Base-by-base conservation (phyloP, 2,888 invertebrate genomes). In the Sinotaia quadrata region DNA sequence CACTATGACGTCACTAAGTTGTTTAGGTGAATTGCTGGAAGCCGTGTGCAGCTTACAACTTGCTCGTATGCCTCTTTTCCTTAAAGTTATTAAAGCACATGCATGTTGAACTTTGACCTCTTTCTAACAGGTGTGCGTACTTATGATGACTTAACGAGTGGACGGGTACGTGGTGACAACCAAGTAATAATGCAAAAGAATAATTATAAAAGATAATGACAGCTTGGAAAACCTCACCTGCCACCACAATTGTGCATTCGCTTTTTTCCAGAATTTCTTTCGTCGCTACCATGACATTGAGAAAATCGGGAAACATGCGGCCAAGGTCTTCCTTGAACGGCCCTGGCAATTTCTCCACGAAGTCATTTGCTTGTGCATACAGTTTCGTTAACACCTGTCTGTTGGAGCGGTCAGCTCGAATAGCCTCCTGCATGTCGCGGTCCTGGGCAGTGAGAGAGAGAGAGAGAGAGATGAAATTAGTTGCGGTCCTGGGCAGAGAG, bases 241-340 rank as follows among this genome's bases (percentile, higher is more conserved):
- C 81, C 12, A 81, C 72, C 4, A 82, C 68, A 10, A 82, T 77
- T 8, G 77, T 75, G 68, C 79, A 77, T 57, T 80, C 79, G 15
- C 78, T 76, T 2, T 67, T 71, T n/a, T 74, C 56, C 24, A 82
- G 60, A 7, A 79, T 75, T 4, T 65, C 66, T n/a, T 65, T 60
- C 51, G 70, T 74, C 3, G 72, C 63, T 29, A 75, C 59, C 34
- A 80, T 62, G 0, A 18, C 15, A n/a, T 62, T 61, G 5, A 31
- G 52, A 10, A 78, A 58, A n/a, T 62, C 47, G 2, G 60, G 67
- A 58, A 74, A 75, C 27, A 72, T 57, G 58, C 68, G 70, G 0
- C 71, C 59, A 29, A 75, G 68, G 56, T 74, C 74, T 10, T 56
- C 33, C 61, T 61, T 52, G 24, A 71, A 71, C 15, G 62, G 71